Base-by-base conservation (phyloP, 1,140 invertebrate species). In the Meloidogyne floridensis region DNA sequence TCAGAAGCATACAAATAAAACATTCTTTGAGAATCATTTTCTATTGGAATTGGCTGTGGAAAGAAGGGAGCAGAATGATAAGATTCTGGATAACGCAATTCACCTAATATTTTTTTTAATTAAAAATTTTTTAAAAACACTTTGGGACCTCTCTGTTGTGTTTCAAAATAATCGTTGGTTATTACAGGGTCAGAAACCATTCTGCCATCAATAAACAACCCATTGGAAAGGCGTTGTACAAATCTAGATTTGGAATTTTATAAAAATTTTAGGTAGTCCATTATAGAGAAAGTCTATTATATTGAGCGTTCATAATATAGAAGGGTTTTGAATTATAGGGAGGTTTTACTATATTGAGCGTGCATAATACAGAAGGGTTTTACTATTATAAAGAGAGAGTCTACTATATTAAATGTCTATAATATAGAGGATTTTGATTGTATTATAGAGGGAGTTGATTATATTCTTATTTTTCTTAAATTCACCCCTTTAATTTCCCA, bases 1-100 rank as follows among this genome's bases (percentile, higher is more conserved):
- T 89, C 88, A 4, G 88, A 90, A 0, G 86, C 88, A 75, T 89
- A 89, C 15, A 89, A 80, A 79, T 89, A 90, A 18, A 90, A 77
- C 88, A 89, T 89, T 76, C 84, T 56, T 72, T 90, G 86, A 15
- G 87, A 87, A 54, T 88, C 87, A 10, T 70, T 59, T 54, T 86
- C 85, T 15, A 20, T 43, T 9, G 79, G 77, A 47, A 86, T 89
- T 20, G 83, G 83, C 11, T 53, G 81, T 77, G 88, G 89, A 56
- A 72, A 90, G 80, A 89, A 89, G 15, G 77, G 72, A 0, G 69
- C 18, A 53, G 54, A 43, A 72, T 20, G 77, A 80, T 32, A 69
- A 43, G 56, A 75, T 80, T 86, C 72, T 9, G 84, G 83, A 72
- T 89, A 89, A 10, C 84, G 74, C 1, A 89, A 74, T 84, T 89